A percentile compares a stretch with the other conserved stretches of the same genome.
Evolutionary conservation across 2,113 vertebrate genomes (phyloP).

Genomic region (Paraplagusia blochii): DNA sequence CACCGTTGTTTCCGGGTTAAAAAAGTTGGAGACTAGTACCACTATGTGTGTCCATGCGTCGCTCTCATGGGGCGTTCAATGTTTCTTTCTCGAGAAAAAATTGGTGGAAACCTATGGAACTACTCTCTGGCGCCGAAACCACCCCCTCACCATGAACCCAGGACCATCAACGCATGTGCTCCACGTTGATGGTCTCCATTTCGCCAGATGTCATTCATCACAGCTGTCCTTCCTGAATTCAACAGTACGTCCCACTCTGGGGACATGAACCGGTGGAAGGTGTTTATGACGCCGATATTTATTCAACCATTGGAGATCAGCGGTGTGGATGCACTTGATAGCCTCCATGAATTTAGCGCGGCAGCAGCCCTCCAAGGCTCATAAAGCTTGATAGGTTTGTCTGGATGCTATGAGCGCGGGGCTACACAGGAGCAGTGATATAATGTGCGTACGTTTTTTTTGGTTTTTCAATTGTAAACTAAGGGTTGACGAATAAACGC

Average conservation of each 20-base stretch:
- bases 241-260: constrained; percentile 29
- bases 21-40: no score
- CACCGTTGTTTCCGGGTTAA: no score
- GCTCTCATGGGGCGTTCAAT: no score
- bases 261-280: constrained; percentile 21
- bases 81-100: no score
- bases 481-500: no score
- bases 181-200: not conserved
- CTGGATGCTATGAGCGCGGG: constrained; percentile 46
- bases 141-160: no score
- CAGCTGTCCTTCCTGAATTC: constrained; percentile 14
- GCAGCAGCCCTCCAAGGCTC: constrained; percentile 28
- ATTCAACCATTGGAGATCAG: constrained; percentile 41
- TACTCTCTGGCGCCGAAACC: no score
- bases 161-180: not conserved
- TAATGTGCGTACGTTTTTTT: not conserved
- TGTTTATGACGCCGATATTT: constrained; percentile 58
- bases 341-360: constrained; percentile 40
- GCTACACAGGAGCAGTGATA: constrained; percentile 27
- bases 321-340: constrained; percentile 39
- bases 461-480: no score
- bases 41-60: no score
- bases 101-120: no score
- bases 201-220: constrained; percentile 29
- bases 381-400: constrained; percentile 60